Evolutionary conservation across 2,888 invertebrate species (phyloP).

Genomic region (Anthophora plumipes): DNA sequence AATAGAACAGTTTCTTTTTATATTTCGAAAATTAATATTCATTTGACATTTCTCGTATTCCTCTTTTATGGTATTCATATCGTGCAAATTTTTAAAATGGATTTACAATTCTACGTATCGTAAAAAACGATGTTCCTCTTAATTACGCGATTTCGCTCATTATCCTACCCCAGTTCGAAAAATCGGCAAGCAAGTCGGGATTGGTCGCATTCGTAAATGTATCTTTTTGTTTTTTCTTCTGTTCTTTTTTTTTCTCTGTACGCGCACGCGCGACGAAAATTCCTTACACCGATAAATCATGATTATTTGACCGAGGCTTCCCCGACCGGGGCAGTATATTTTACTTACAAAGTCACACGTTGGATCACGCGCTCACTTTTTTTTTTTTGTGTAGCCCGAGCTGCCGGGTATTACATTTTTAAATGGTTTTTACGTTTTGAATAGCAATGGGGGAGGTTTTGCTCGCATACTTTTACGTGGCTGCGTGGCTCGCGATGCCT

Average conservation of each 20-base stretch:
- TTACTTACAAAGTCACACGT: slow-evolving; percentile 84
- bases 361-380: slow-evolving; percentile 80
- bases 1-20: not conserved
- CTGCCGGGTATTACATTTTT: slow-evolving; percentile 83
- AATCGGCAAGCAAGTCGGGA: slow-evolving; percentile 4
- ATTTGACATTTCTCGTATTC: not conserved
- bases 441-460: slow-evolving; percentile 82
- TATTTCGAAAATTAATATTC: not conserved
- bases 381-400: slow-evolving; percentile 49
- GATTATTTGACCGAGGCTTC: slow-evolving; percentile 85
- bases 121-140: slow-evolving; percentile 10
- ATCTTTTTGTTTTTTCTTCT: slow-evolving; percentile 58
- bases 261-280: slow-evolving; percentile 72
- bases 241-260: too few relatives aligned
- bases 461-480: slow-evolving; percentile 66
- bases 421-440: slow-evolving; percentile 85
- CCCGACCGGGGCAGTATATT: slow-evolving; percentile 83
- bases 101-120: not conserved
- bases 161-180: slow-evolving; percentile 32
- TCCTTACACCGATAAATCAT: slow-evolving; percentile 84
- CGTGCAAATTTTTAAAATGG: too few relatives aligned
- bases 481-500: slow-evolving; percentile 35
- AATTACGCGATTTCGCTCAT: slow-evolving; percentile 39
- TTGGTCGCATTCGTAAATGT: slow-evolving; percentile 63
- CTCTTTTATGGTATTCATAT: not conserved